Conservation (phyloP, 2,888 invertebrate genomes). For the Dicyrtoma fusca region DNA sequence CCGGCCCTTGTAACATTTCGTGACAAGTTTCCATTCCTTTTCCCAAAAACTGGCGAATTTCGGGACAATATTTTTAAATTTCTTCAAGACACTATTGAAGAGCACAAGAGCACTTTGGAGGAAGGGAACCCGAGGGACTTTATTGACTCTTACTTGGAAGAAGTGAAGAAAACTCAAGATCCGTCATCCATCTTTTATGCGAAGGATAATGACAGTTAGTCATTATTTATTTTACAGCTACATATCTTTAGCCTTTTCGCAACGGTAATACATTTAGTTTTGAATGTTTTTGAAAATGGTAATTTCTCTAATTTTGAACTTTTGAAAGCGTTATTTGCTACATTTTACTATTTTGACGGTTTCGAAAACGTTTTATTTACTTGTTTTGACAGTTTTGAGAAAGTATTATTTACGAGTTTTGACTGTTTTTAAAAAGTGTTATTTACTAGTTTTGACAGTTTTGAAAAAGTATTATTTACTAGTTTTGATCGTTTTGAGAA, state of each 20-base stretch:
- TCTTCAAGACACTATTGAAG: not conserved
- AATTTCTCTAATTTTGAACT: not conserved
- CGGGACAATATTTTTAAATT: not conserved
- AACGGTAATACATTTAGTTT: no score
- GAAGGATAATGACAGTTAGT: no score
- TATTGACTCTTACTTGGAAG: conserved; percentile 19
- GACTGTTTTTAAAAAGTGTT: no score
- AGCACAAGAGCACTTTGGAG: conserved; percentile 6
- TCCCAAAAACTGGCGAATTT: not conserved
- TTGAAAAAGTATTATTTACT: not conserved
- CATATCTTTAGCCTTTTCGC: no score
- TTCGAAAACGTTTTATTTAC: no score
- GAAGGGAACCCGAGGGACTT: conserved; percentile 17
- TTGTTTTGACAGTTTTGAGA: not conserved
- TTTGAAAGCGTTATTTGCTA: not conserved
- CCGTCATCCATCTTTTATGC: not conserved
- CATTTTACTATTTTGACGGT: not conserved
- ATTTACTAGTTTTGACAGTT: not conserved
- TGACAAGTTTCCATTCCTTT: not conserved
- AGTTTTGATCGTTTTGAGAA: not conserved
- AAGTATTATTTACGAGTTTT: no score
- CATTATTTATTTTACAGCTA: no score
- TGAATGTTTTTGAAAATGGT: no score
- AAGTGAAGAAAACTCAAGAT: not conserved
- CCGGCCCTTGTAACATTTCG: not conserved